Base-by-base conservation (phyloP, 2,113 vertebrate species). In the Lethenteron camtschaticum region DNA sequence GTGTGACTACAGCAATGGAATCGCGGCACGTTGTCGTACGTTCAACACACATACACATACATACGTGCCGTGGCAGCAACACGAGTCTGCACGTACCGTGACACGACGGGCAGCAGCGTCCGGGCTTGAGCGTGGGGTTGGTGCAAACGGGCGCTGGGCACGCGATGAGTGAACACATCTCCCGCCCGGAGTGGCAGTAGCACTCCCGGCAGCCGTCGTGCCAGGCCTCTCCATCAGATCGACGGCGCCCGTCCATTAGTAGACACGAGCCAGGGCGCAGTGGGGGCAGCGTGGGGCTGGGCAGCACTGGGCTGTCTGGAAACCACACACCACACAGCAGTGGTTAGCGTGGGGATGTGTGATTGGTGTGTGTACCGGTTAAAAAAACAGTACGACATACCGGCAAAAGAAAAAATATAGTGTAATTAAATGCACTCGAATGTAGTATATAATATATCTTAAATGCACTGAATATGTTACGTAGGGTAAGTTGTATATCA, bases 281-380 rank as follows among this genome's bases (percentile, higher is more conserved):
- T 9, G 63, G 63, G n/a, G 63, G 63, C 63, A 66, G 75, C 9
- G 80, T 74, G 56, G 84, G 81, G 12, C 83, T 75, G 0, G 78
- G 75, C 71, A 79, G 74, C 71, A 84, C 81, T 81, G 79, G 73
- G 77, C 73, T 77, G 76, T 74, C 74, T 75, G 69, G 16, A 58
- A 13, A 18, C 12, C 14, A 69, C 2, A 57, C 41, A 41, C 41
- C 41, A 41, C 41, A 41, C 41, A 41, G 41, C 41, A 41, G 41
- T 41, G 41, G 41, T 41, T 41, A 5, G 41, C 6, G 6, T 41
- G 41, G 41, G 41, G 41, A 41, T 41, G 41, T 41, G 41, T 7
- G 41, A 5, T 41, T 7, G 41, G 41, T 41, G 41, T 41, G 41
- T 41, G 41, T 41, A 41, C 41, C 41, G 41, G 41, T 41, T 41